Conservation (phyloP, 1,140 invertebrate genomes). For the Caerostris extrusa region DNA sequence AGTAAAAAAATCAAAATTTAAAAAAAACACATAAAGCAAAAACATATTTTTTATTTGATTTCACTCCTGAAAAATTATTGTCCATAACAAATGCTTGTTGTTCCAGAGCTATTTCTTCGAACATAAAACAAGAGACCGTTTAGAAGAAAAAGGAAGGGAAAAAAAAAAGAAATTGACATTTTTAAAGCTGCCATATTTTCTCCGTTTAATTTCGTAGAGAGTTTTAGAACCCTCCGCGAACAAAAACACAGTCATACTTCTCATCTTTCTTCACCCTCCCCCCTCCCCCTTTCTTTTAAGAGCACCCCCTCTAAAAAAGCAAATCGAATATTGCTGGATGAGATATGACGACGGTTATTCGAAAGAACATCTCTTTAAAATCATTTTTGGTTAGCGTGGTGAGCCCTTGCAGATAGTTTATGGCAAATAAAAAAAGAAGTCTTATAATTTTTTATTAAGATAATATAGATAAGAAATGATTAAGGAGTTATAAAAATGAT, state of each 20-base stretch:
- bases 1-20: background rate
- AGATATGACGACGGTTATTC: slow-evolving; percentile 29
- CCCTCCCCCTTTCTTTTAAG: background rate
- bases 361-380: slow-evolving; percentile 31
- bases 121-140: slow-evolving; percentile 26
- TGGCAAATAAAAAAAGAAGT: background rate
- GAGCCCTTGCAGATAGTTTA: background rate
- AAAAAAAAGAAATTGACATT: slow-evolving; percentile 22
- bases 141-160: background rate
- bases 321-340: slow-evolving; percentile 3
- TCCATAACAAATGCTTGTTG: slow-evolving; percentile 34
- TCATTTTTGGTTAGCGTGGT: slow-evolving; percentile 4
- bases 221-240: background rate
- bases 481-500: slow-evolving; percentile 33
- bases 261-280: background rate
- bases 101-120: slow-evolving; percentile 16
- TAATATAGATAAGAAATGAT: slow-evolving; percentile 4
- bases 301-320: background rate
- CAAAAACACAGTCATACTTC: background rate
- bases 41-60: background rate
- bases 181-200: slow-evolving; percentile 39
- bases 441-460: background rate
- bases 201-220: slow-evolving; percentile 30
- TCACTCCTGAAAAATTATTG: slow-evolving; percentile 10
- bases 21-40: background rate